Evolutionary conservation across 2,797 vertebrate species (phyloP), one percentile per base, ranked within the genome.

Genomic region (Thamnophis elegans): DNA sequence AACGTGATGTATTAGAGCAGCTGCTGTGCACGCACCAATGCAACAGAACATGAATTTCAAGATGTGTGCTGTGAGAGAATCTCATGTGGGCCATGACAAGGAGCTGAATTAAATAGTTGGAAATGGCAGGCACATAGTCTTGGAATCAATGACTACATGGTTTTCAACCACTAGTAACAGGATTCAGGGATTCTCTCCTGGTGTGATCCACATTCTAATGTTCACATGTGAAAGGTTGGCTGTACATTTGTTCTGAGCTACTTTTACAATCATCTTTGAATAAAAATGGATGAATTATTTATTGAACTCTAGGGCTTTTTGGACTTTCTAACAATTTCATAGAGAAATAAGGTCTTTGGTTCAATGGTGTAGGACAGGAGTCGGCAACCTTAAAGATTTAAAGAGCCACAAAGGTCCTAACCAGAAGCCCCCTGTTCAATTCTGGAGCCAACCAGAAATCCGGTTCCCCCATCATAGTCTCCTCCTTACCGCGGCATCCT

Each of bases 41-140:
- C 85, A 87, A 5, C 54, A 65, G 59, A 91, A 51, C 25, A 25
- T 51, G 25, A 87, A 68, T 68, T 87, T 14, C 85, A 91, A 73
- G 53, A 20, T 58, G 51, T 78, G 55, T 55, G 11, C 36, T 58
- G 36, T 58, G 22, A 68, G 51, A 68, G 22, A 87, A 87, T 54
- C 14, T 25, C 32, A 65, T 32, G 12, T 87, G 85, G 55, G 85
- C 91, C 53, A n/a, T 88, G 51, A 56, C 32, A 87, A 91, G 42
- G 7, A 88, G 60, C 20, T 92, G 87, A 89, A 62, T 92, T 85
- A 85, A 89, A 85, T 89, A 62, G 89, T 54, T 86, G 55, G 18
- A 60, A 47, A 73, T 89, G 73, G 59, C 68, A 89, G 13, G 53
- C 62, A 82, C 36, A 47, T 82, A 51, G 28, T 58, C 56, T 91